Conservation (phyloP, 2,888 invertebrate species). For the Nycteola revayana region DNA sequence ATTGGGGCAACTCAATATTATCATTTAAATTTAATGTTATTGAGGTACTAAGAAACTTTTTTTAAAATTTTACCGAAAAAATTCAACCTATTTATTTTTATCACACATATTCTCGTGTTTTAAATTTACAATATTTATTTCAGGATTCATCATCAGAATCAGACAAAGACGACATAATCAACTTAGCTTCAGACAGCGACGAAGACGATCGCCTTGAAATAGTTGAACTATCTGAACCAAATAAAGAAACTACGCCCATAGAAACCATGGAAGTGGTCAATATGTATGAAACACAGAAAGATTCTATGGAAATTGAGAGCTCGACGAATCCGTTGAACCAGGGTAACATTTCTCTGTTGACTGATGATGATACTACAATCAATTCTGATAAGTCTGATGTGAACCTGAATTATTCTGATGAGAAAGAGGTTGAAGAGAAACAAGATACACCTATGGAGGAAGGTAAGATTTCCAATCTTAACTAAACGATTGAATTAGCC, state of each 20-base stretch:
- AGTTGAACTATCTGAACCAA: conserved; percentile 1
- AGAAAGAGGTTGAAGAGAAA: conserved; percentile 31
- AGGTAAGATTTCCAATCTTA: conserved; percentile 13
- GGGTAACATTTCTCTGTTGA: conserved; percentile 58
- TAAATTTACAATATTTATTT: too few species aligned
- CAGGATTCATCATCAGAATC: too few species aligned
- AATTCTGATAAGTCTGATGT: conserved; percentile 51
- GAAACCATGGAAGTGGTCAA: conserved; percentile 11
- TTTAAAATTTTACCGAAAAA: too few species aligned
- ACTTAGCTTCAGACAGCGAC: background rate
- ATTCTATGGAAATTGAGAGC: conserved; percentile 13
- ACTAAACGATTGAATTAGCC: too few species aligned
- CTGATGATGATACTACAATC: conserved; percentile 62
- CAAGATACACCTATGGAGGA: conserved; percentile 15
- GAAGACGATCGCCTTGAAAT: background rate
- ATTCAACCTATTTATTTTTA: too few species aligned
- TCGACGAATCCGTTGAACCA: conserved; percentile 49
- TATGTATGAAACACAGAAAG: conserved; percentile 9
- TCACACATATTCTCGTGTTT: too few species aligned
- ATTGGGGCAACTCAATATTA: too few species aligned
- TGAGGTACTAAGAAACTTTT: too few species aligned
- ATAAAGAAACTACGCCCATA: background rate
- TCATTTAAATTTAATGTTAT: too few species aligned
- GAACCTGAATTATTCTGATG: conserved; percentile 57
- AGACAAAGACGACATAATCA: too few species aligned